These are phyloP conservation scores for Sminthurinus signatus DNA, from an alignment of 1,140 invertebrate species.

Conservation along the genomic window DNA sequence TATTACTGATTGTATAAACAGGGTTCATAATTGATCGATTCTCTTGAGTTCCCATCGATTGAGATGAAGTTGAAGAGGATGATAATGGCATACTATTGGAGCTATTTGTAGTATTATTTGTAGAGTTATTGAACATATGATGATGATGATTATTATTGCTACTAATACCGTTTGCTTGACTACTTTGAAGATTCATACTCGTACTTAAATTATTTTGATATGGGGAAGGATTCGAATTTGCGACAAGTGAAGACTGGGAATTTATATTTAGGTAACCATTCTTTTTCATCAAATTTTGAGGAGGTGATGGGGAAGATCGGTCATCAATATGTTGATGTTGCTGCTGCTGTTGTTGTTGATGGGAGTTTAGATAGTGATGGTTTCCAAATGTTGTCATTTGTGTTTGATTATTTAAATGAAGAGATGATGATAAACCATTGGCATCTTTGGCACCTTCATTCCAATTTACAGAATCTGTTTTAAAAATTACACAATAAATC, in stretches of 20 bases:
- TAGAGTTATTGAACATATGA: slow-evolving; percentile 9
- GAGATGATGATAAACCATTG: slow-evolving; percentile 28
- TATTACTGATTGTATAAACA: not conserved
- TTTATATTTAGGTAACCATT: slow-evolving; percentile 31
- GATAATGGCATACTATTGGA: not conserved
- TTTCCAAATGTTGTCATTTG: slow-evolving; percentile 31
- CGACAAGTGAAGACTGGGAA: not conserved
- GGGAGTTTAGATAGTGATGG: slow-evolving; percentile 22
- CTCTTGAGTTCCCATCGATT: not conserved
- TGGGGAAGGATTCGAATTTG: not conserved
- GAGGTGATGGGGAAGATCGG: slow-evolving; percentile 19
- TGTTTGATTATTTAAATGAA: slow-evolving; percentile 23
- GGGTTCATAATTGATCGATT: not conserved
- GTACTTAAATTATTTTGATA: not conserved
- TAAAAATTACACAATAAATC: too few species aligned
- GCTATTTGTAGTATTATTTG: slow-evolving; percentile 5
- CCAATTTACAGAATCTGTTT: slow-evolving; percentile 33
- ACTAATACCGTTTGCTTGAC: slow-evolving; percentile 1
- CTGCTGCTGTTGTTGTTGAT: slow-evolving; percentile 6
- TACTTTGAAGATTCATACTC: slow-evolving; percentile 3
- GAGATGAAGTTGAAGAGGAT: slow-evolving; percentile 15
- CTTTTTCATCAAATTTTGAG: slow-evolving; percentile 22
- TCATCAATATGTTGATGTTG: slow-evolving; percentile 2
- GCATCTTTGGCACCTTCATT: slow-evolving; percentile 32
- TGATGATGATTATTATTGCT: not conserved